Evolutionary conservation across 2,113 vertebrate species (phyloP).

Genomic region (Bos javanicus): DNA sequence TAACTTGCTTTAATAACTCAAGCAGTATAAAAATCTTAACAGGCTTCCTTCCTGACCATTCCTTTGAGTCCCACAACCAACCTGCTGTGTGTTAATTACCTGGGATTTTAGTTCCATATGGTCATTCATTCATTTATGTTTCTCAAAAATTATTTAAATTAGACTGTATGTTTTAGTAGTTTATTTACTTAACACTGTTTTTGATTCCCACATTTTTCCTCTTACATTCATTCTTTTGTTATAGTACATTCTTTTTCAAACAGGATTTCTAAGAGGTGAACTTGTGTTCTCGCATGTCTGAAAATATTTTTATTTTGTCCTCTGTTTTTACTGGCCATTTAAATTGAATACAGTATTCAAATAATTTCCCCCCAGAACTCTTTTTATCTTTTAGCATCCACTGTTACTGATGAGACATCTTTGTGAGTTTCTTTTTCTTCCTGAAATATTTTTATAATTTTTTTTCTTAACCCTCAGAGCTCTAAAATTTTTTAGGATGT

Average conservation of each 20-base stretch:
- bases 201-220: background rate
- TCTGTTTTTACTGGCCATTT: background rate
- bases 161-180: background rate
- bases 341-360: background rate
- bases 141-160: background rate
- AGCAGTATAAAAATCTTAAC: background rate
- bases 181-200: background rate
- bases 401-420: constrained; percentile 13
- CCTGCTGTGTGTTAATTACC: background rate
- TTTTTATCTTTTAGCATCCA: background rate
- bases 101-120: background rate
- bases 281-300: background rate
- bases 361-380: background rate
- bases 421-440: constrained; percentile 12
- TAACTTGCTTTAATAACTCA: background rate
- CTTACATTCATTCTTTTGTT: background rate
- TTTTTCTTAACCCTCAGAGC: background rate
- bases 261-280: background rate
- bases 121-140: background rate
- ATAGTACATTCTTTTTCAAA: background rate
- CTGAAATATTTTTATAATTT: constrained; percentile 12
- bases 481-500: background rate
- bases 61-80: background rate
- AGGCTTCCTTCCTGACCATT: background rate
- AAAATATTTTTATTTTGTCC: background rate